A percentile compares a stretch with the other conserved stretches of the same genome.
These are phyloP conservation scores for Gila robusta DNA, from an alignment of 2,797 vertebrate genomes.

Conservation along the genomic window DNA sequence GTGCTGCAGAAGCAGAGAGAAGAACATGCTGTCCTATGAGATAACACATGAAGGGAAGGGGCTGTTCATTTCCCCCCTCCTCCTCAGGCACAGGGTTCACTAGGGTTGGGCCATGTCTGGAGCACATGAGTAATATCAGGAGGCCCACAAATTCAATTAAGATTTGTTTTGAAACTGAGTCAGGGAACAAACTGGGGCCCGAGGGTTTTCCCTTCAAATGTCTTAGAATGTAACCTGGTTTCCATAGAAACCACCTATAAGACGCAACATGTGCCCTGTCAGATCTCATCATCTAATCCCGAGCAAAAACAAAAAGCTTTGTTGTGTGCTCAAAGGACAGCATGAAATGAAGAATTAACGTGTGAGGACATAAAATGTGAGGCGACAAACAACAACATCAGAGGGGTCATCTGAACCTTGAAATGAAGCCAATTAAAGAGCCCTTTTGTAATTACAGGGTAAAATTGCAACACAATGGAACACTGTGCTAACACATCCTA, in stretches of 20 bases:
- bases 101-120: slow-evolving; percentile 18
- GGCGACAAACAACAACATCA: slow-evolving; percentile 16
- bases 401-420: slow-evolving; percentile 13
- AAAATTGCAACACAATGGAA: slow-evolving; percentile 15
- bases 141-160: slow-evolving; percentile 69
- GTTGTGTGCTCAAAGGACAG: slow-evolving; percentile 43
- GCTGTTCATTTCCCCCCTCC: slow-evolving; percentile 39
- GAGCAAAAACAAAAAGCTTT: slow-evolving; percentile 55
- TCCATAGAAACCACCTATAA: slow-evolving; percentile 79
- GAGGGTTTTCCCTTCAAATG: slow-evolving; percentile 58
- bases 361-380: slow-evolving; percentile 2
- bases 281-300: slow-evolving; percentile 64
- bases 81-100: slow-evolving; percentile 20
- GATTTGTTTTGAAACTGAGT: slow-evolving; percentile 71
- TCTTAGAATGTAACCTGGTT: slow-evolving; percentile 76
- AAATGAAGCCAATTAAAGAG: slow-evolving; percentile 5
- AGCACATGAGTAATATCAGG: slow-evolving; percentile 59
- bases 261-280: slow-evolving; percentile 53
- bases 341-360: slow-evolving; percentile 4
- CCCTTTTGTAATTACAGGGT: slow-evolving; percentile 21
- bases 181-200: slow-evolving; percentile 66
- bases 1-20: slow-evolving; percentile 14
- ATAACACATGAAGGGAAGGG: slow-evolving; percentile 38
- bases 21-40: slow-evolving; percentile 36
- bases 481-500: slow-evolving; percentile 5